Evolutionary conservation across 2,888 invertebrate species (phyloP).

Genomic region (Lepidochitona cinerea): DNA sequence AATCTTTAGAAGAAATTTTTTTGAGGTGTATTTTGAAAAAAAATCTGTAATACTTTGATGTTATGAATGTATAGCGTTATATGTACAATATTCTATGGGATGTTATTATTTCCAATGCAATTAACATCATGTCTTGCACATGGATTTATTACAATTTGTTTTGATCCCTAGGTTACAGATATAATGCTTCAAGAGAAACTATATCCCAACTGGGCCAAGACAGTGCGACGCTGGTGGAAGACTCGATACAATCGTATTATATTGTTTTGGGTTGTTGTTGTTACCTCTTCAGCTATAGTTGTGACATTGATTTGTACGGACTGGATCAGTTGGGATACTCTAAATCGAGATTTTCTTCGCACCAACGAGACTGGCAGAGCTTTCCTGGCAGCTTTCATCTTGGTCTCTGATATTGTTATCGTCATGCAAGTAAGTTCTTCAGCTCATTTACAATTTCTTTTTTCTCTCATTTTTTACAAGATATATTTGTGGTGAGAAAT

Average conservation of each 20-base stretch:
- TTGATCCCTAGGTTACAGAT: slow-evolving; percentile 70
- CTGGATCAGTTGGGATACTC: slow-evolving; percentile 73
- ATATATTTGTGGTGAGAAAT: too few species aligned
- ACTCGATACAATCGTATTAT: slow-evolving; percentile 71
- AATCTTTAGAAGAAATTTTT: not conserved
- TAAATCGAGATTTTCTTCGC: slow-evolving; percentile 72
- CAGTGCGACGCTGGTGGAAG: slow-evolving; percentile 68
- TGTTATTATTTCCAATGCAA: not conserved
- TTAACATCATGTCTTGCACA: not conserved
- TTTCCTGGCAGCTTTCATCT: slow-evolving; percentile 73
- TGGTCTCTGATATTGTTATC: slow-evolving; percentile 74
- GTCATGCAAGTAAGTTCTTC: slow-evolving; percentile 72
- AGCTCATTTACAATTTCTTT: too few species aligned
- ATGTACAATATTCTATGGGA: not conserved
- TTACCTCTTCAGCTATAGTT: slow-evolving; percentile 70
- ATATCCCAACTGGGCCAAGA: slow-evolving; percentile 72
- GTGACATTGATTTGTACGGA: slow-evolving; percentile 73
- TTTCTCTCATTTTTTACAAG: too few species aligned
- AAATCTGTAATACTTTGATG: too few species aligned
- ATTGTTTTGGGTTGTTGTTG: slow-evolving; percentile 72
- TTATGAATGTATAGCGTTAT: too few species aligned
- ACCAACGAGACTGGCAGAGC: slow-evolving; percentile 73
- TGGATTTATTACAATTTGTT: not conserved
- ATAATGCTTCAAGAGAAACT: slow-evolving; percentile 74
- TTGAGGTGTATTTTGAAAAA: not conserved